Conservation (phyloP, 1,140 invertebrate genomes). For the Chironomus tepperi region DNA sequence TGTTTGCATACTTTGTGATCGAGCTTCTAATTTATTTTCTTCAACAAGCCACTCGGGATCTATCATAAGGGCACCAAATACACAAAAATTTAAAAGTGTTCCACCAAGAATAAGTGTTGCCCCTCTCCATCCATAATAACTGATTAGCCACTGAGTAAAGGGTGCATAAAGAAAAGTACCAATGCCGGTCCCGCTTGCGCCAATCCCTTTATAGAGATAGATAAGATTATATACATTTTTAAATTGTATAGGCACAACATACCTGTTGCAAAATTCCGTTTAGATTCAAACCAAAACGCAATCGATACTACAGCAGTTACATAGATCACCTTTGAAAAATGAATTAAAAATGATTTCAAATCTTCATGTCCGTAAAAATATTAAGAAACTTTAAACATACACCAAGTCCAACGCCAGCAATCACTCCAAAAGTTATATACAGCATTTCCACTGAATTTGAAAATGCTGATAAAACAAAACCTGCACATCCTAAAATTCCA, state of each 20-base stretch:
- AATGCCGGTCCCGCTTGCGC: slow-evolving; percentile 73
- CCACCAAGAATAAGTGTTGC: slow-evolving; percentile 73
- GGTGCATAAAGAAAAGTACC: slow-evolving; percentile 80
- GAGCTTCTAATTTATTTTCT: slow-evolving; percentile 44
- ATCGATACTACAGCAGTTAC: slow-evolving; percentile 88
- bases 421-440: slow-evolving; percentile 77
- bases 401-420: slow-evolving; percentile 79
- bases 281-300: slow-evolving; percentile 93
- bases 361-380: no score
- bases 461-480: slow-evolving; percentile 71
- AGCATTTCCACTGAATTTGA: slow-evolving; percentile 63
- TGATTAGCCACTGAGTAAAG: slow-evolving; percentile 62
- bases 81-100: slow-evolving; percentile 77
- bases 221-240: no score
- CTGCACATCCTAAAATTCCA: slow-evolving; percentile 62
- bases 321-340: slow-evolving; percentile 73
- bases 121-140: slow-evolving; percentile 79
- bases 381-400: no score
- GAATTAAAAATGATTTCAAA: no score
- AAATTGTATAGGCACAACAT: no score
- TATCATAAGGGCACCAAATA: slow-evolving; percentile 79
- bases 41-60: slow-evolving; percentile 70
- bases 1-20: slow-evolving; percentile 39
- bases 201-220: slow-evolving; percentile 58
- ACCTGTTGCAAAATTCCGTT: slow-evolving; percentile 78